Evolutionary conservation across 2,113 vertebrate genomes (phyloP).

Genomic region (Lagenorhynchus albirostris): DNA sequence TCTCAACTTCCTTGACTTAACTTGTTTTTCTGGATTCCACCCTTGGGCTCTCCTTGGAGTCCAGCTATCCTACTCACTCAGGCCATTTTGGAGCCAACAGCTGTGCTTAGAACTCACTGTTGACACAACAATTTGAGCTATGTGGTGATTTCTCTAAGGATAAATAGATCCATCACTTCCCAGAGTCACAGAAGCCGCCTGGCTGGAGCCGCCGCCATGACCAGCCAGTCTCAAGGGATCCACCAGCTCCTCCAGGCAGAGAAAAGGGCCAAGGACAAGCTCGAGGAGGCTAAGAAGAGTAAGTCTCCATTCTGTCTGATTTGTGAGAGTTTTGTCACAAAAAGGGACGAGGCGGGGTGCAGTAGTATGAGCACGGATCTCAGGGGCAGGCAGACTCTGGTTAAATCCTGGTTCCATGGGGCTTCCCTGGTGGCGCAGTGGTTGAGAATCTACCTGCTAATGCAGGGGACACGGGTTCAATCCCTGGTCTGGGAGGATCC

Average conservation of each 20-base stretch:
- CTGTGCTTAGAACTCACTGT: constrained; percentile 24
- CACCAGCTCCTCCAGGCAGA: constrained; percentile 87
- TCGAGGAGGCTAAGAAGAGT: constrained; percentile 88
- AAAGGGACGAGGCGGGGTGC: accelerated
- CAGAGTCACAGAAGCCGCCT: neutral
- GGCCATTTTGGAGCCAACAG: constrained; percentile 23
- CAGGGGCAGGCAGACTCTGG: accelerated
- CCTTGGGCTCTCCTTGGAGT: constrained; percentile 14
- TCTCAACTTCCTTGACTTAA: neutral
- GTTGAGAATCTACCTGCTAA: too few species aligned
- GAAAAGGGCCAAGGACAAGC: constrained; percentile 86
- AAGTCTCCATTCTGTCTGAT: constrained; percentile 58
- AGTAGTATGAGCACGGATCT: accelerated
- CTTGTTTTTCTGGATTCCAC: constrained; percentile 47
- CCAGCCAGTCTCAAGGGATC: constrained; percentile 86
- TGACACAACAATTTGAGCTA: constrained; percentile 59
- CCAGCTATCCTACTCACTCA: constrained; percentile 37
- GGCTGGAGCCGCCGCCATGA: constrained; percentile 66
- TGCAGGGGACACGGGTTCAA: too few species aligned
- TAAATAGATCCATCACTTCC: constrained; percentile 32
- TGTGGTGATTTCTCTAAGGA: neutral
- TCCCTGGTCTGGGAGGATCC: too few species aligned
- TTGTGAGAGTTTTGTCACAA: neutral
- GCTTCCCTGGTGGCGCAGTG: too few species aligned
- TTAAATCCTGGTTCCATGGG: neutral